Conservation (phyloP, 23 tunicate genomes). For the Halocynthia aurantium region DNA sequence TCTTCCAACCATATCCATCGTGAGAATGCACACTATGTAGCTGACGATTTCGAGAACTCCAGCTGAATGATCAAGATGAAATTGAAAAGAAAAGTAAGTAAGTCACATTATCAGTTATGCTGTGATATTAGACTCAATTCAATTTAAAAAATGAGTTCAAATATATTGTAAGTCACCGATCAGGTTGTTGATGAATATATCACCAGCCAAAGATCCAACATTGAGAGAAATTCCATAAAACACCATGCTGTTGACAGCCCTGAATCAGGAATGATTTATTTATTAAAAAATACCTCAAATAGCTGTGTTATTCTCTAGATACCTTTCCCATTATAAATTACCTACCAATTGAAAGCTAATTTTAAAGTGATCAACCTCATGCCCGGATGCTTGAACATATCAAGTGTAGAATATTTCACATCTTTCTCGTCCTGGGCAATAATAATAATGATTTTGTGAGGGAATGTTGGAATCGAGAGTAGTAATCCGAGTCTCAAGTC, state of each 20-base stretch:
- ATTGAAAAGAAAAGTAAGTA: too few relatives aligned
- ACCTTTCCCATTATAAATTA: neutral
- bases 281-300: neutral
- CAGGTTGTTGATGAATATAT: too few relatives aligned
- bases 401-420: conserved; percentile 6
- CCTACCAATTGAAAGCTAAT: conserved; percentile 28
- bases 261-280: neutral
- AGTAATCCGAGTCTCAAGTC: too few relatives aligned
- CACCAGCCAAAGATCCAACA: too few relatives aligned
- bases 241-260: too few relatives aligned
- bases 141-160: neutral
- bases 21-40: neutral
- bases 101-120: neutral
- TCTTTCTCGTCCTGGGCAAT: neutral
- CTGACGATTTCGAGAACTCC: conserved; percentile 4
- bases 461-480: too few relatives aligned
- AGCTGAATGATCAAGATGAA: neutral
- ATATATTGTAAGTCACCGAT: too few relatives aligned
- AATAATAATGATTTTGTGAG: neutral
- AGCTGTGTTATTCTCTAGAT: neutral
- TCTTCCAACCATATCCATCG: neutral
- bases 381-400: conserved; percentile 14
- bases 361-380: conserved; percentile 3
- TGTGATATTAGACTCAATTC: neutral
- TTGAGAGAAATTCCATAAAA: too few relatives aligned